Base-by-base conservation (phyloP, 2,113 vertebrate genomes). In the Andinoacara biseriatus region DNA sequence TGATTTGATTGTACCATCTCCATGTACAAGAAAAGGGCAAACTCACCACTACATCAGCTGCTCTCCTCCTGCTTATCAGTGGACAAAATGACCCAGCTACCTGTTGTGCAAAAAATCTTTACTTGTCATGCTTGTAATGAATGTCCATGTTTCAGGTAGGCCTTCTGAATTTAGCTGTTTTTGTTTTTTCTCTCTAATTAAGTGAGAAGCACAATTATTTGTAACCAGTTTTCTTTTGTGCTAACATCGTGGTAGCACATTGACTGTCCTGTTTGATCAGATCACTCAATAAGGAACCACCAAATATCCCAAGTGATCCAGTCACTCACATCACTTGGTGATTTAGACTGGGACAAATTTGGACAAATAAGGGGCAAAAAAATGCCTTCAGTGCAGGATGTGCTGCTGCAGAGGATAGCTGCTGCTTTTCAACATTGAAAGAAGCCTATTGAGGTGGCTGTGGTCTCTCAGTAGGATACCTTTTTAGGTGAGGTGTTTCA, bases 21-120 rank as follows among this genome's bases (percentile, higher is more conserved):
- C 62, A 54, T 80, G 75, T 81, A 86, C 0, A 18, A 24, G 14
- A 35, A n/a, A 31, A 58, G 58, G 43, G n/a, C 33, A 58, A 33
- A 11, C 54, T 59, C 76, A 7, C 59, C 86, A 7, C 76, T 52
- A 13, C 57, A 72, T 88, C 90, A 90, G 82, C 90, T 91, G 87
- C 80, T 83, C 76, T 62, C 63, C 82, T 74, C 65, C 67, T 18
- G 75, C 74, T 56, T 18, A 31, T 33, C 83, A 58, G 22, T 58
- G 43, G 58, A 29, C 57, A 18, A 7, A 18, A 31, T 72, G 11
- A 46, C 43, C 60, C 60, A 11, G 31, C 60, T 4, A 35, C 33
- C 65, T n/a, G 58, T 20, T 86, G 81, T 74, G 31, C 26, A 29
- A 10, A 24, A 20, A 18, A 38, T 26, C 35, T 72, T 54, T 54